phyloP scores from a whole-genome alignment of 2,888 invertebrate genomes.

The Elmis aenea region DNA sequence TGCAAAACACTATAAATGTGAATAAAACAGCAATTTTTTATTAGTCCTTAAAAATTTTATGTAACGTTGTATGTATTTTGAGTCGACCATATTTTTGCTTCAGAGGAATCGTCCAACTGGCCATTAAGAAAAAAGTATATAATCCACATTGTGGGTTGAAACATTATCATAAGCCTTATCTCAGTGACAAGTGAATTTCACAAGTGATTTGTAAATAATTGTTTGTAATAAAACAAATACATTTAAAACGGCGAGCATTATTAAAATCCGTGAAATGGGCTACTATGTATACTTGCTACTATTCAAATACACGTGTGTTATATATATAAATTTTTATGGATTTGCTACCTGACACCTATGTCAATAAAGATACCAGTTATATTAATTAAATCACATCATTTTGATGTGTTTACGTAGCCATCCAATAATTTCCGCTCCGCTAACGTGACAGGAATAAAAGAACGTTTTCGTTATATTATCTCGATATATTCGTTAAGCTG shows the following conservation, averaged over 20 bases:
- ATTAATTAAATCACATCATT: conserved; percentile 39
- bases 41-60: too few relatives aligned
- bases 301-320: conserved; percentile 21
- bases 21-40: too few relatives aligned
- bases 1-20: too few relatives aligned
- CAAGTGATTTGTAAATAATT: conserved; percentile 48
- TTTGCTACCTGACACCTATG: conserved; percentile 35
- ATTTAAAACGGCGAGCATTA: conserved; percentile 11
- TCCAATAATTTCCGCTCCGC: too few relatives aligned
- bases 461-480: too few relatives aligned
- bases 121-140: too few relatives aligned
- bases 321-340: conserved; percentile 28
- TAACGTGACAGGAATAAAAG: too few relatives aligned
- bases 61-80: too few relatives aligned
- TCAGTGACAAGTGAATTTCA: conserved; percentile 39
- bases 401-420: conserved; percentile 16
- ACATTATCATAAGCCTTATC: conserved; percentile 34
- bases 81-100: too few relatives aligned
- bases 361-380: conserved; percentile 37
- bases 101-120: too few relatives aligned
- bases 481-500: too few relatives aligned
- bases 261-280: conserved; percentile 11
- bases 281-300: conserved; percentile 16
- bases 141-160: too few relatives aligned
- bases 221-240: conserved; percentile 44